phyloP scores from a whole-genome alignment of 2,113 vertebrate species.

The Syngnathus scovelli region DNA sequence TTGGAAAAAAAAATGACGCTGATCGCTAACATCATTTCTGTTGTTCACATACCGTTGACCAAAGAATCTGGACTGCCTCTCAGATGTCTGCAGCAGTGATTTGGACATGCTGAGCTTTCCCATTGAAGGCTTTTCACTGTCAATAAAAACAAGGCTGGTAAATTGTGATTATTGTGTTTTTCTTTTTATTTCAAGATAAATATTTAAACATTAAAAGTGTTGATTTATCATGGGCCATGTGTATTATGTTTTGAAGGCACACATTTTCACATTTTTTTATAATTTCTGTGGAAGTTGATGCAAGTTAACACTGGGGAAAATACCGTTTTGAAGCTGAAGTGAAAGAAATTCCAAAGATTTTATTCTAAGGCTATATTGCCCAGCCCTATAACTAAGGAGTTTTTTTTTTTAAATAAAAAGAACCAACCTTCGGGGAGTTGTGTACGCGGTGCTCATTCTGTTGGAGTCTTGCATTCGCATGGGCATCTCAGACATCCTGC shows the following conservation, averaged over 20 bases:
- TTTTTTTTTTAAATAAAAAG: background rate
- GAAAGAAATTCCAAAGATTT: no score
- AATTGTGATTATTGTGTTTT: background rate
- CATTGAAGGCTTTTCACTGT: constrained; percentile 78
- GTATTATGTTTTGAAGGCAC: no score
- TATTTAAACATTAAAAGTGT: no score
- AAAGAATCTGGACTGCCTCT: constrained; percentile 85
- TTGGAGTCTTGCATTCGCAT: constrained; percentile 81
- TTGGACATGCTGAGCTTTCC: constrained; percentile 80
- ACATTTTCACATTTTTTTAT: no score
- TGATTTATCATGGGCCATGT: no score
- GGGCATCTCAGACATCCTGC: constrained; percentile 76
- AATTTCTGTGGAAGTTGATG: no score
- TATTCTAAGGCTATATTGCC: background rate
- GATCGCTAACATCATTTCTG: background rate
- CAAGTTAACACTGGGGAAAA: no score
- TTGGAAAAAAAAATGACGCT: no score
- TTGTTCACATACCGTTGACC: constrained; percentile 72
- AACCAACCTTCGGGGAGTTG: constrained; percentile 83
- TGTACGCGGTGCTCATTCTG: constrained; percentile 78
- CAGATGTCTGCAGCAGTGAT: constrained; percentile 75
- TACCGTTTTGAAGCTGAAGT: no score
- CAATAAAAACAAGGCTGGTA: constrained; percentile 20
- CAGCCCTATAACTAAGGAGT: background rate
- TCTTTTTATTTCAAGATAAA: background rate